Conservation (phyloP, 2,113 vertebrate genomes). For the Saccopteryx leptura region DNA sequence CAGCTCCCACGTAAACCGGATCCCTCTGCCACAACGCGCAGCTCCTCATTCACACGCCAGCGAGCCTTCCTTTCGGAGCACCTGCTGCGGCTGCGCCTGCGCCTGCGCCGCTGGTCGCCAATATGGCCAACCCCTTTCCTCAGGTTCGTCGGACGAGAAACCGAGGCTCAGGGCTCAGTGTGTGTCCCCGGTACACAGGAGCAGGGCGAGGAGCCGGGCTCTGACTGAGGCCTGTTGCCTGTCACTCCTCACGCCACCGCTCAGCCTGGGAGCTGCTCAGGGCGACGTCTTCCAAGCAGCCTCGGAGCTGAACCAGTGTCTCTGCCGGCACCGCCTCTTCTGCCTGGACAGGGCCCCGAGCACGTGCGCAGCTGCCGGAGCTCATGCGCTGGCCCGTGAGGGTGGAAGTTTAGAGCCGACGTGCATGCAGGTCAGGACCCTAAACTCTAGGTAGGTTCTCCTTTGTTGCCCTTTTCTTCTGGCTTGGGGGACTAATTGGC, state of each 20-base stretch:
- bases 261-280: accelerated
- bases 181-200: accelerated
- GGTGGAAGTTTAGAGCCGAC: neutral
- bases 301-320: neutral
- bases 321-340: neutral
- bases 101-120: neutral
- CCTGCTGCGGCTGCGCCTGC: neutral
- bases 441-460: too few species aligned
- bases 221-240: neutral
- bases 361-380: too few species aligned
- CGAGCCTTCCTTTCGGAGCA: neutral
- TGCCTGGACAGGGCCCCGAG: neutral
- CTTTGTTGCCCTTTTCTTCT: neutral
- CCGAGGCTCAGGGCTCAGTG: neutral
- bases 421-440: neutral
- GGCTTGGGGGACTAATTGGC: neutral
- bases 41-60: neutral
- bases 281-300: neutral
- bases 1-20: neutral
- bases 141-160: accelerated
- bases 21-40: accelerated
- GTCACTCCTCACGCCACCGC: neutral
- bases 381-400: neutral
- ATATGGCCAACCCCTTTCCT: neutral
- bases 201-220: too few species aligned